Evolutionary conservation across 2,888 invertebrate species (phyloP), one percentile per base, ranked within the genome.

Genomic region (Arrhopalites spinosus): DNA sequence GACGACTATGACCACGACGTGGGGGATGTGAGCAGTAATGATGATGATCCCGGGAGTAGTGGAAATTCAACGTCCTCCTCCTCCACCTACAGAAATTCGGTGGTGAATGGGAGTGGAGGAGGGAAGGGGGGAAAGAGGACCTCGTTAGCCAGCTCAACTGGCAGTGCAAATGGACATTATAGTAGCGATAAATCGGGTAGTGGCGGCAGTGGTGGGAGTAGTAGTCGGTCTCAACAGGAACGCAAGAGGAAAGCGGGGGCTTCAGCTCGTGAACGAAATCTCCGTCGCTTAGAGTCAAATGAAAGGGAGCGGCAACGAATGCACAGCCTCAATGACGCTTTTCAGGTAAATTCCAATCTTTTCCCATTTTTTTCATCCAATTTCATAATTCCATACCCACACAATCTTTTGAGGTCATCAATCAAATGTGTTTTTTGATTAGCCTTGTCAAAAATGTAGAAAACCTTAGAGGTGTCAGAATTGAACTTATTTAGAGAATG

Each of bases 271-370:
- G 95, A 95, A 85, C 88, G 95, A 79, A 95, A 95, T 86, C 87
- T 93, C 77, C 89, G 95, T 69, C 89, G 95, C 75, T 88, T 95
- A 71, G 95, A 95, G 86, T 94, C 94, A 86, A 95, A 95, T 86
- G 95, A 95, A 85, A 88, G 95, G 72, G 95, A 95, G 86, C 88
- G 95, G 76, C 93, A 94, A 92, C 88, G 95, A 83, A 95, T 95
- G 95, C 95, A 95, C 86, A 93, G 93, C 72, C 88, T 95, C 75
- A 95, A 95, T 85, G 93, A 94, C 84, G 95, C 95, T 20, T 95
- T 95, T 86, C 93, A 94, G 89, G 93, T 92, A 84, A 85, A 15
- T 11, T 11, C 11, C 36, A 36, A 20, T n/a, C 53, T 56, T 8
- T 7, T 56, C 23, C 7, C n/a, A 56, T n/a, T 17, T 13, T 45